Evolutionary conservation across 2,113 vertebrate species (phyloP).

Genomic region (Lucifuga dentata): DNA sequence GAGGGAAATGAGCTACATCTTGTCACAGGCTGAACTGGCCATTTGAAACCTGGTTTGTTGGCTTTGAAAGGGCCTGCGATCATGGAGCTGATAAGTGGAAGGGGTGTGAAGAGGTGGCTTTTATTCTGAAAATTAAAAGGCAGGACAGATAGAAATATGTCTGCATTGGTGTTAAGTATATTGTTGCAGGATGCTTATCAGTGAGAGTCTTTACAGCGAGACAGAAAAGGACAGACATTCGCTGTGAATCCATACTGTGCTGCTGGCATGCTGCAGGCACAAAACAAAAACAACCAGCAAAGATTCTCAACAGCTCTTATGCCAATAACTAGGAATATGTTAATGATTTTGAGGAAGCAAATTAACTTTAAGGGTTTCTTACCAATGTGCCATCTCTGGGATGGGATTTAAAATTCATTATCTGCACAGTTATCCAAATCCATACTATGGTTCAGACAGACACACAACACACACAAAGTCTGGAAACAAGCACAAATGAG

Average conservation of each 20-base stretch:
- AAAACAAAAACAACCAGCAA: slow-evolving; percentile 61
- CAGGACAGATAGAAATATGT: slow-evolving; percentile 86
- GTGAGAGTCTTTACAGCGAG: slow-evolving; percentile 50
- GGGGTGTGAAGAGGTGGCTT: slow-evolving; percentile 84
- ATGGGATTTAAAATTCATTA: slow-evolving; percentile 83
- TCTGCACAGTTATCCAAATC: slow-evolving; percentile 78
- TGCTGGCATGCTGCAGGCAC: slow-evolving; percentile 55
- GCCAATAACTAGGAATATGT: slow-evolving; percentile 76
- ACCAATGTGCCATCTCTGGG: slow-evolving; percentile 73
- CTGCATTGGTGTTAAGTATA: slow-evolving; percentile 53
- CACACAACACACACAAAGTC: slow-evolving; percentile 84
- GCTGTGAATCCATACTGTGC: slow-evolving; percentile 45
- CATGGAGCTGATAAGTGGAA: slow-evolving; percentile 84
- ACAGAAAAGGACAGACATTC: slow-evolving; percentile 59
- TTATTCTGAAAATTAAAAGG: slow-evolving; percentile 92
- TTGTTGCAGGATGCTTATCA: slow-evolving; percentile 82
- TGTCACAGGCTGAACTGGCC: slow-evolving; percentile 91
- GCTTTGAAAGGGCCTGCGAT: slow-evolving; percentile 91
- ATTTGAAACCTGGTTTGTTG: slow-evolving; percentile 92
- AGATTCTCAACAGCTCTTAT: slow-evolving; percentile 85
- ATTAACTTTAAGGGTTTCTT: slow-evolving; percentile 77
- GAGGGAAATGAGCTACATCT: slow-evolving; percentile 96
- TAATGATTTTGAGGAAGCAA: slow-evolving; percentile 74
- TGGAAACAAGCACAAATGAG: slow-evolving; percentile 76
- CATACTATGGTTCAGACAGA: slow-evolving; percentile 66